Evolutionary conservation across 1,140 invertebrate species (phyloP), one percentile per base, ranked within the genome.

Genomic region (Drosophila bocki): DNA sequence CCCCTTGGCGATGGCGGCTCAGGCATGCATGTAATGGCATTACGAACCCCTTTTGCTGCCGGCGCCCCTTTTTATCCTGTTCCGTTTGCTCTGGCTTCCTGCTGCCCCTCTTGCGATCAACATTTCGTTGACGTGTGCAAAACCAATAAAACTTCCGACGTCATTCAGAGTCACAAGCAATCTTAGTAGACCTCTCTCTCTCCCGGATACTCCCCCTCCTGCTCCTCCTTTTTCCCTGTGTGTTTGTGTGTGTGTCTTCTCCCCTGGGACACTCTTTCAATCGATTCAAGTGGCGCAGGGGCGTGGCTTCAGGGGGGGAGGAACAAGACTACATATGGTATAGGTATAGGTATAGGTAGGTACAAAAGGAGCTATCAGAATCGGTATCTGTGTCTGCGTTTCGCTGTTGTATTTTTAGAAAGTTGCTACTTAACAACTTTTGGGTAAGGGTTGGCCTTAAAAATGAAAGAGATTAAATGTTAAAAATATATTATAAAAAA

Each of bases 101-200:
- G 13, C n/a, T 8, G 12, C 26, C 48, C 17, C 53, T 35, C 60
- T 22, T 62, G 48, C 78, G 82, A 83, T 80, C 82, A 81, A 78
- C 85, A 90, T 90, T 88, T 88, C 78, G 87, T 84, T 91, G 87
- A 91, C 87, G 87, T 84, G 83, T 84, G 78, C 75, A 91, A 91
- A 87, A 87, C 83, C 87, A 91, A 91, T 87, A 84, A 91, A 91
- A 87, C 83, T 91, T 91, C 80, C 80, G 61, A 81, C 87, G 83
- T 88, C 80, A 84, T 90, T 88, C 82, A 44, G 80, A 84, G 78
- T 85, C 78, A 78, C 67, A 60, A 79, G 78, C 78, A 77, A 71
- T 72, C 69, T 71, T 71, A 48, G 39, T 71, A 61, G 33, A 56
- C 19, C 42, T 45, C 42, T 22, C 19, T 12, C 8, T 45, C 53